Evolutionary conservation across 2,113 vertebrate genomes (phyloP).

Genomic region (Syrrhaptes paradoxus): DNA sequence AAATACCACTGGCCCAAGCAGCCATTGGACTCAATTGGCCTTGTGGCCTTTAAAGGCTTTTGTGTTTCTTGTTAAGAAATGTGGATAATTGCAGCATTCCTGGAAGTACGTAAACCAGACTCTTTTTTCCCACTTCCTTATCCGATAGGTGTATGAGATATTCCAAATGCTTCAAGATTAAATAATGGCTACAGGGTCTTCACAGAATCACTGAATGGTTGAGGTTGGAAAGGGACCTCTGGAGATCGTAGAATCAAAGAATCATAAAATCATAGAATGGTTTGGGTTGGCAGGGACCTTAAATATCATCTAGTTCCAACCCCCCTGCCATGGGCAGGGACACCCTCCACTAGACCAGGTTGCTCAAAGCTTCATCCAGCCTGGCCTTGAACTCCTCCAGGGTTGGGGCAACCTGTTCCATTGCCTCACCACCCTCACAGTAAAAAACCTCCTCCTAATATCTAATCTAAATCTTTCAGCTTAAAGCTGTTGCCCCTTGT

Average conservation of each 20-base stretch:
- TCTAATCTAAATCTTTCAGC: too few relatives aligned
- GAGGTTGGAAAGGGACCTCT: not conserved
- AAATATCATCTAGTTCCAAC: too few relatives aligned
- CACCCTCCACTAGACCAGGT: too few relatives aligned
- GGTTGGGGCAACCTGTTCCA: too few relatives aligned
- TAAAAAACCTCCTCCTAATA: too few relatives aligned
- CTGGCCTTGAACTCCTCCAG: too few relatives aligned
- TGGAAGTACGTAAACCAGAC: not conserved
- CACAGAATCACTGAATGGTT: not conserved
- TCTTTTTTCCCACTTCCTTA: not conserved
- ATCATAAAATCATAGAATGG: too few relatives aligned
- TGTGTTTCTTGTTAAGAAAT: not conserved
- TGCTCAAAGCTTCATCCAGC: too few relatives aligned
- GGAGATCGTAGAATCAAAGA: not conserved
- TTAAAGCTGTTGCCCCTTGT: too few relatives aligned
- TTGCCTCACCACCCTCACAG: too few relatives aligned
- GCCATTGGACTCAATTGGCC: not conserved
- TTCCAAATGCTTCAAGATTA: not conserved
- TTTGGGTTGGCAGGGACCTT: too few relatives aligned
- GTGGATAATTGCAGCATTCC: not conserved
- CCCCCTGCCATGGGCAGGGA: too few relatives aligned
- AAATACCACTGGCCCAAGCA: not conserved
- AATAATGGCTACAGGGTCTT: not conserved
- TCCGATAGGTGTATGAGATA: not conserved
- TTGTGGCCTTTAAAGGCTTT: conserved; percentile 10